These are phyloP conservation scores for Auanema sp. DNA, from an alignment of 2,888 invertebrate genomes.

Conservation along the genomic window DNA sequence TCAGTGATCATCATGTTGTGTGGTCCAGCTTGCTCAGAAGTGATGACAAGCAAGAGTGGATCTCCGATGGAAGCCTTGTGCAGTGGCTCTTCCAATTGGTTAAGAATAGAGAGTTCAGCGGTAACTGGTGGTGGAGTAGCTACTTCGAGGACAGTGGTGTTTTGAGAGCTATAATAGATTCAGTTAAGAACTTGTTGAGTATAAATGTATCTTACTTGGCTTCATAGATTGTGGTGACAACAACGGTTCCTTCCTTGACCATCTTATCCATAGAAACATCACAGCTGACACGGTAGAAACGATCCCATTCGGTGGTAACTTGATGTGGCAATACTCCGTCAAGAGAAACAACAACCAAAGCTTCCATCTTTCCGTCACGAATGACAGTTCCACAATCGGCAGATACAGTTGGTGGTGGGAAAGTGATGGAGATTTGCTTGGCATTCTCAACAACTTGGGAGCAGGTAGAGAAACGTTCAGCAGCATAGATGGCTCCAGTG, in stretches of 20 bases:
- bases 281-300: constrained; percentile 64
- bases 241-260: constrained; percentile 63
- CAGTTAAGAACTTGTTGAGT: not conserved
- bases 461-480: constrained; percentile 64
- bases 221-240: constrained; percentile 64
- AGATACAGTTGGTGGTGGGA: constrained; percentile 64
- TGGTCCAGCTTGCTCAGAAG: constrained; percentile 63
- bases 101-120: constrained; percentile 60
- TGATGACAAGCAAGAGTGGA: constrained; percentile 57
- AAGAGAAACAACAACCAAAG: constrained; percentile 64
- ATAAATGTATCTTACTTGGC: constrained; percentile 43
- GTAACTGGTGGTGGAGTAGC: constrained; percentile 64
- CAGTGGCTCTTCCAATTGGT: constrained; percentile 57
- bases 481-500: constrained; percentile 65
- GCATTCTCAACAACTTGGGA: constrained; percentile 64
- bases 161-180: constrained; percentile 34
- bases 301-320: constrained; percentile 65
- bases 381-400: constrained; percentile 63
- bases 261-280: constrained; percentile 64
- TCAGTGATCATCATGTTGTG: constrained; percentile 65
- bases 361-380: constrained; percentile 64
- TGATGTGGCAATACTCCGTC: constrained; percentile 65
- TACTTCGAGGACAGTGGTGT: constrained; percentile 60
- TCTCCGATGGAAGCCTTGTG: constrained; percentile 63
- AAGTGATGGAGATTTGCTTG: constrained; percentile 64